A percentile compares a stretch with the other conserved stretches of the same genome.
Conservation (phyloP, 2,797 vertebrate genomes). For the Cheracebus regulus region DNA sequence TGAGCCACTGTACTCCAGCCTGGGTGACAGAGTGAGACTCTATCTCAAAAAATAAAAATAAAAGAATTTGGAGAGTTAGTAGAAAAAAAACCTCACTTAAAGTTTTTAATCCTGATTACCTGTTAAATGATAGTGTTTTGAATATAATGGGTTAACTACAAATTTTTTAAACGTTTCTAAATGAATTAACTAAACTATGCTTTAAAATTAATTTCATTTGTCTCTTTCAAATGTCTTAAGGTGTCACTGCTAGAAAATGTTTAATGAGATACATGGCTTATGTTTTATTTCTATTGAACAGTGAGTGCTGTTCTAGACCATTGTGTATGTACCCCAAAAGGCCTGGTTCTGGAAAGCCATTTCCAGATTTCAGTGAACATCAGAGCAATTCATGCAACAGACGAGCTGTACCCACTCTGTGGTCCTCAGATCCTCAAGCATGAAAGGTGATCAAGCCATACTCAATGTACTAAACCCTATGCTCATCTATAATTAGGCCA, state of each 20-base stretch:
- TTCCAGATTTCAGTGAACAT: background rate
- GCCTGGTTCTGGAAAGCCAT: background rate
- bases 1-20: background rate
- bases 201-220: conserved; percentile 25
- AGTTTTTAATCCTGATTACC: background rate
- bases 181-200: background rate
- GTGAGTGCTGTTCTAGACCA: background rate
- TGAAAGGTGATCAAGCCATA: background rate
- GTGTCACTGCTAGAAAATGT: background rate
- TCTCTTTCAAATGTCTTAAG: conserved; percentile 17
- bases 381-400: background rate
- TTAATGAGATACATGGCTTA: background rate
- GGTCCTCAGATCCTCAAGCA: background rate
- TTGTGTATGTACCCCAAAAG: background rate
- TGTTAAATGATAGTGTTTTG: background rate
- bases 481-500: background rate
- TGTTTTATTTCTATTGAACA: background rate
- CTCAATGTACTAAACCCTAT: background rate
- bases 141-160: background rate
- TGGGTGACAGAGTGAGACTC: too few species aligned
- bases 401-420: background rate
- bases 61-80: background rate
- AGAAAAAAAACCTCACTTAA: background rate
- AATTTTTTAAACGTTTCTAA: background rate
- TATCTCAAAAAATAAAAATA: too few species aligned